Conservation (phyloP, 2,113 vertebrate genomes). For the Dicrurus megarhynchus region DNA sequence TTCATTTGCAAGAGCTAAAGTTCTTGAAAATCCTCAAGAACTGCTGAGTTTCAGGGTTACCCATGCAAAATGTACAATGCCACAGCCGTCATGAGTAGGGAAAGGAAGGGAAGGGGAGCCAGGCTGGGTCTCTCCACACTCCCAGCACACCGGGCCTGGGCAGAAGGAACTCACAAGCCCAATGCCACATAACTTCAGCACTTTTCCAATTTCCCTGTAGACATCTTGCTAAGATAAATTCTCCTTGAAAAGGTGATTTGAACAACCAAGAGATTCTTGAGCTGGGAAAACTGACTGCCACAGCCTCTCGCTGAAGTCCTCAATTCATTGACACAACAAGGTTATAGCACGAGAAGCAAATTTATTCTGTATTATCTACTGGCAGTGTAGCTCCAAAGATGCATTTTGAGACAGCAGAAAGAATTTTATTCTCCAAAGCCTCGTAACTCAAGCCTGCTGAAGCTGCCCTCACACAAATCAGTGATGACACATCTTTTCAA, state of each 20-base stretch:
- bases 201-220: neutral
- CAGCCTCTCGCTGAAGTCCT: neutral
- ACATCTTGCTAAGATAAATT: neutral
- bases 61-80: neutral
- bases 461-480: constrained; percentile 26
- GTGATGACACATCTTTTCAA: constrained; percentile 54
- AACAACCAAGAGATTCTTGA: neutral
- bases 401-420: constrained; percentile 1
- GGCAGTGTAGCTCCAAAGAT: neutral
- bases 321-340: neutral
- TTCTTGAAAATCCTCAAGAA: neutral
- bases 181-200: neutral
- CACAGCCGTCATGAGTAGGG: accelerated
- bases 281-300: neutral
- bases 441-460: constrained; percentile 17
- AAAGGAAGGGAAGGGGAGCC: neutral
- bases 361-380: neutral
- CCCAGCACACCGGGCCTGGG: neutral
- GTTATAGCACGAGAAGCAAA: neutral
- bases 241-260: neutral
- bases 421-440: constrained; percentile 8
- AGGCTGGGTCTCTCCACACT: neutral
- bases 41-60: neutral
- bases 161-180: neutral
- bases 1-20: neutral